Evolutionary conservation across 2,888 invertebrate species (phyloP).

Genomic region (Lordiphosa andalusiaca): DNA sequence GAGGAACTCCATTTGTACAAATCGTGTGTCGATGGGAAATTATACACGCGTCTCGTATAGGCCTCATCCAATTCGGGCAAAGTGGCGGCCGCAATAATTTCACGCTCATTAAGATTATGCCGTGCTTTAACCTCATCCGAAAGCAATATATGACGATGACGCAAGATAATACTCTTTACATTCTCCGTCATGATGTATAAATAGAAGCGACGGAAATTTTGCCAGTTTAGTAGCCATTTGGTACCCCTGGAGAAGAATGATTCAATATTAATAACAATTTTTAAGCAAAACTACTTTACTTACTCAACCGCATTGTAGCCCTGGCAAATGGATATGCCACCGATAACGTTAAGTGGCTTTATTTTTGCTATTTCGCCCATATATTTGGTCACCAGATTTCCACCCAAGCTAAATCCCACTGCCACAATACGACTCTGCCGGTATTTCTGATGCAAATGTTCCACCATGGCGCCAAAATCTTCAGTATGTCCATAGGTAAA

Average conservation of each 20-base stretch:
- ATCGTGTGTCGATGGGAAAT: constrained; percentile 88
- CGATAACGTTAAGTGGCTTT: constrained; percentile 87
- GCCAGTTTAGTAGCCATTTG: constrained; percentile 91
- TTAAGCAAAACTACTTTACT: constrained; percentile 78
- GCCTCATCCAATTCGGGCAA: constrained; percentile 93
- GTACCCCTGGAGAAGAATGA: constrained; percentile 83
- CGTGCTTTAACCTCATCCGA: constrained; percentile 87
- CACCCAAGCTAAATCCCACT: constrained; percentile 96
- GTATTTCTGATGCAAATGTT: constrained; percentile 86
- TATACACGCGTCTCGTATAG: constrained; percentile 90
- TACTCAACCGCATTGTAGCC: constrained; percentile 95
- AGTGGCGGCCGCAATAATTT: constrained; percentile 92
- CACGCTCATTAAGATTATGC: constrained; percentile 87
- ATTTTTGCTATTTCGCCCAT: constrained; percentile 87
- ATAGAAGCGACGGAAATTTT: constrained; percentile 93
- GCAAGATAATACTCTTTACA: constrained; percentile 91
- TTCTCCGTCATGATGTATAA: constrained; percentile 96
- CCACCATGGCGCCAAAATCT: constrained; percentile 92
- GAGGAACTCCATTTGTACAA: constrained; percentile 93
- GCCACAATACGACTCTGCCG: constrained; percentile 89
- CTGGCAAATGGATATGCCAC: constrained; percentile 95
- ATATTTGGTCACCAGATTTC: constrained; percentile 95
- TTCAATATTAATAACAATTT: neutral
- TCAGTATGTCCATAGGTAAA: constrained; percentile 96
- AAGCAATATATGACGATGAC: constrained; percentile 89